phyloP scores from a whole-genome alignment of 2,797 vertebrate genomes.

The Erithacus rubecula region DNA sequence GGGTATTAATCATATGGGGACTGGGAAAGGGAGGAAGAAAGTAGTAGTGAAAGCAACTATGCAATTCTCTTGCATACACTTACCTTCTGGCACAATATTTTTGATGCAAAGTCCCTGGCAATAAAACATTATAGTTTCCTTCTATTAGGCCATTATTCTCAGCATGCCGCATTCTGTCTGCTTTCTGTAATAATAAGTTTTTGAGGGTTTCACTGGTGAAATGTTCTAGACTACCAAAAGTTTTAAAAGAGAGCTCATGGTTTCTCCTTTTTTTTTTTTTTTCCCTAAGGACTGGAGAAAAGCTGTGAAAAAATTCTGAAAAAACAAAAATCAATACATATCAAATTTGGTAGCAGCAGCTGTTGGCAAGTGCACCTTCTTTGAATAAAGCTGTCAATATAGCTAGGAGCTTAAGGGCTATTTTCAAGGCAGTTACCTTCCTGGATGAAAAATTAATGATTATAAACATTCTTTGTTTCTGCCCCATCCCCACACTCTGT shows the following conservation, averaged over 20 bases:
- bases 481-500: neutral
- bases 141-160: slow-evolving; percentile 8
- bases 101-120: neutral
- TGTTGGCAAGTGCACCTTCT: slow-evolving; percentile 8
- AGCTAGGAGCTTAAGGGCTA: slow-evolving; percentile 20
- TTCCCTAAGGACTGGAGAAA: neutral
- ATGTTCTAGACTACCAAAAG: slow-evolving; percentile 28
- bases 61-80: neutral
- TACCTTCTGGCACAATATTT: slow-evolving; percentile 20
- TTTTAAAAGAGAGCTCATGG: slow-evolving; percentile 9
- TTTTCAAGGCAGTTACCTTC: slow-evolving; percentile 8
- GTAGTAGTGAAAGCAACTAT: neutral
- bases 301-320: slow-evolving; percentile 15
- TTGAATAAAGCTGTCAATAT: slow-evolving; percentile 64
- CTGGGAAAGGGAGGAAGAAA: neutral
- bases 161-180: neutral
- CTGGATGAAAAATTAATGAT: slow-evolving; percentile 26
- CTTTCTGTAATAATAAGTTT: slow-evolving; percentile 8
- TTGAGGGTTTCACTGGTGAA: slow-evolving; percentile 1
- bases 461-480: slow-evolving; percentile 33
- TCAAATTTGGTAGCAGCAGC: slow-evolving; percentile 36
- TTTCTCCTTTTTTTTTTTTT: slow-evolving; percentile 46
- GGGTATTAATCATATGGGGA: neutral
- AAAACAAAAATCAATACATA: slow-evolving; percentile 46
- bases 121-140: neutral